Percentiles rank a stretch among this genome's conserved stretches.
phyloP scores from a whole-genome alignment of 2,113 vertebrate species.

The Lota lota region DNA sequence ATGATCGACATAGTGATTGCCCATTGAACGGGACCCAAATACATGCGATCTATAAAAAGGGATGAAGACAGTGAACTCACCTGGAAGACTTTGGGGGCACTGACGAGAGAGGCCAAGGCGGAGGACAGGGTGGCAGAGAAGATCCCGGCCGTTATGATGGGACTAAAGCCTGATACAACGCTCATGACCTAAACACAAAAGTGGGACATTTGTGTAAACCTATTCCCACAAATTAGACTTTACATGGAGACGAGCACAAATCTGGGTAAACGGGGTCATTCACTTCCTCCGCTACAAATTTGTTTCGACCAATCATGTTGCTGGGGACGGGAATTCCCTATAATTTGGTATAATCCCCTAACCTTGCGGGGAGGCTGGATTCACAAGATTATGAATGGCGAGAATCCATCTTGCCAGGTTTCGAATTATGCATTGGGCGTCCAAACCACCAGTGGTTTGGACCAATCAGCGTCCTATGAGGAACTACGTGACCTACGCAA shows the following conservation, averaged over 20 bases:
- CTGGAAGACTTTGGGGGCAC: slow-evolving; percentile 98
- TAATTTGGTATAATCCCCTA: too few relatives aligned
- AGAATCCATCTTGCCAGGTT: too few relatives aligned
- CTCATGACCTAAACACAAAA: slow-evolving; percentile 85
- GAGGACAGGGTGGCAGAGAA: slow-evolving; percentile 98
- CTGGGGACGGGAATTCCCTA: too few relatives aligned
- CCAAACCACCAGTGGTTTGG: too few relatives aligned
- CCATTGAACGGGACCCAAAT: neutral
- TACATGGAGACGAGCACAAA: neutral
- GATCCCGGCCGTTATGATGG: slow-evolving; percentile 93
- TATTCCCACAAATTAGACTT: neutral
- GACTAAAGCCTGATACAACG: slow-evolving; percentile 91
- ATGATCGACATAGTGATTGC: neutral
- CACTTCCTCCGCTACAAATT: too few relatives aligned
- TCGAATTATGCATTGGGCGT: too few relatives aligned
- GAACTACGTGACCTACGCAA: too few relatives aligned
- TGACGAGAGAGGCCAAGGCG: slow-evolving; percentile 96
- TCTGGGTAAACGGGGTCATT: too few relatives aligned
- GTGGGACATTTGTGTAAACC: neutral
- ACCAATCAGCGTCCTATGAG: too few relatives aligned
- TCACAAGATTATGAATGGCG: too few relatives aligned
- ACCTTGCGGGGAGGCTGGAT: too few relatives aligned
- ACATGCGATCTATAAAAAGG: neutral
- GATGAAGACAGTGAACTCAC: slow-evolving; percentile 57
- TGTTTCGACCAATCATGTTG: too few relatives aligned